Conservation (phyloP, 2,888 invertebrate species). For the Pammene fasciana region DNA sequence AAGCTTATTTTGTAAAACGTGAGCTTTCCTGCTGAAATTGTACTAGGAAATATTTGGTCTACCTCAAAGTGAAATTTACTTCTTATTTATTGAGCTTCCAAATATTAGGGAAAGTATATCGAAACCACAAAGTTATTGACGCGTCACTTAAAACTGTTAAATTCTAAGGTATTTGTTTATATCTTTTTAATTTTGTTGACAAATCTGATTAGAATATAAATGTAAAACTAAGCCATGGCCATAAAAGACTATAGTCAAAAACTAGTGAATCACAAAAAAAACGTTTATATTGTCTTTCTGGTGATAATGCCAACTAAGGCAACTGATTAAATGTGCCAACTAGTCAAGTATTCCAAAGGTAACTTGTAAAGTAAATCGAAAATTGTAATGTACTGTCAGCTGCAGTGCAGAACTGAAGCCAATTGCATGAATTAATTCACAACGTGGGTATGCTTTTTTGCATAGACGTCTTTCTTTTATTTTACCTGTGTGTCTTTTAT, state of each 20-base stretch:
- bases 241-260: background rate
- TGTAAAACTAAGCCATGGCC: conserved; percentile 11
- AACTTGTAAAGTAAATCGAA: too few relatives aligned
- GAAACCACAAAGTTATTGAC: background rate
- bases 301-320: too few relatives aligned
- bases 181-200: background rate
- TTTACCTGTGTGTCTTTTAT: too few relatives aligned
- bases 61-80: background rate
- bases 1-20: conserved; percentile 8
- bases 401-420: too few relatives aligned
- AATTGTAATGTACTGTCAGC: too few relatives aligned
- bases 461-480: too few relatives aligned
- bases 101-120: too few relatives aligned
- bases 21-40: conserved; percentile 6
- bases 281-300: background rate
- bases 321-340: too few relatives aligned
- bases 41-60: background rate
- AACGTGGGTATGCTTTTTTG: too few relatives aligned
- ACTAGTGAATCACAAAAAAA: background rate
- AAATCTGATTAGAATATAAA: conserved; percentile 10
- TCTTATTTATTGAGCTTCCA: background rate
- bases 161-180: background rate
- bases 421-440: too few relatives aligned
- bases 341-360: too few relatives aligned
- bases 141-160: background rate